These are phyloP conservation scores for Podabrus alpinus DNA, from an alignment of 2,888 invertebrate genomes.

Conservation along the genomic window DNA sequence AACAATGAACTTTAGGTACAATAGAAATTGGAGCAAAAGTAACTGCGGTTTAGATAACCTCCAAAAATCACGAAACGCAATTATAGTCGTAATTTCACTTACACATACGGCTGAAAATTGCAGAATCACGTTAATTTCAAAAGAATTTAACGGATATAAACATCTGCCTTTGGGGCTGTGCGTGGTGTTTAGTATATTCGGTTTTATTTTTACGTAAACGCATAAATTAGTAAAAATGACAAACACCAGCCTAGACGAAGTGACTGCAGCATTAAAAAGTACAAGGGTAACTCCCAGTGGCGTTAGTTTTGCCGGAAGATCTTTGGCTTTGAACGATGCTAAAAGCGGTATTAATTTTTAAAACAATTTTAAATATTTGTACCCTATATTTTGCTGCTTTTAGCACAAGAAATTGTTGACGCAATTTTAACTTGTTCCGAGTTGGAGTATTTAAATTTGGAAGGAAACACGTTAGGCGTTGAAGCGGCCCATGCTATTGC, in stretches of 20 bases:
- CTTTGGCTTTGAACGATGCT: slow-evolving; percentile 76
- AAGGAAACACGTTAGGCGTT: slow-evolving; percentile 92
- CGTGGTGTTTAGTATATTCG: neutral
- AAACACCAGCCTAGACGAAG: slow-evolving; percentile 56
- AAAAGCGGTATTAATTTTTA: slow-evolving; percentile 79
- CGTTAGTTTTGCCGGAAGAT: slow-evolving; percentile 81
- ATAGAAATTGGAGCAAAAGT: neutral
- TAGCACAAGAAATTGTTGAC: slow-evolving; percentile 74
- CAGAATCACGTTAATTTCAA: neutral
- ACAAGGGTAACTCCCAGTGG: slow-evolving; percentile 60
- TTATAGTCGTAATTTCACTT: neutral
- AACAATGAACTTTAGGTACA: neutral
- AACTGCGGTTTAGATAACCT: neutral
- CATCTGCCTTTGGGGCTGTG: neutral
- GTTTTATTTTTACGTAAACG: neutral
- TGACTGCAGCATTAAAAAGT: slow-evolving; percentile 57
- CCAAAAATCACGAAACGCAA: neutral
- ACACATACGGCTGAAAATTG: slow-evolving; percentile 6
- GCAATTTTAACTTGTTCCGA: slow-evolving; percentile 73
- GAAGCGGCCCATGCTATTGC: slow-evolving; percentile 86
- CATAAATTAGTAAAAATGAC: neutral
- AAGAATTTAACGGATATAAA: slow-evolving; percentile 11
- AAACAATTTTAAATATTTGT: no score
- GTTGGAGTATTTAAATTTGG: slow-evolving; percentile 77
- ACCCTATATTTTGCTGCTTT: slow-evolving; percentile 31